phyloP scores from a whole-genome alignment of 2,113 vertebrate species.

The Halichoeres trimaculatus region DNA sequence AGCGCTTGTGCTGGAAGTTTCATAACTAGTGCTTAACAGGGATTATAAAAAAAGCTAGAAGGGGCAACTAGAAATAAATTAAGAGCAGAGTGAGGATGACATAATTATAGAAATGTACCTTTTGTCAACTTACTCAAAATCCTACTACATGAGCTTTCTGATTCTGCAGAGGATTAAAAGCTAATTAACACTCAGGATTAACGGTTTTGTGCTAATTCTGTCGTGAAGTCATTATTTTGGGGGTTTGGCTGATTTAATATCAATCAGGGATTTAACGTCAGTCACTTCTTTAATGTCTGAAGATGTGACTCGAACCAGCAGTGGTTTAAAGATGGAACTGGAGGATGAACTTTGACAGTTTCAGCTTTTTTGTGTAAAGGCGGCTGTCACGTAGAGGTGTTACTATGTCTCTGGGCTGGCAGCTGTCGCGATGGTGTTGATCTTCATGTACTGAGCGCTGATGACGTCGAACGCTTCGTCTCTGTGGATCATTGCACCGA shows the following conservation, averaged over 20 bases:
- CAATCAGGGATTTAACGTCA: not conserved
- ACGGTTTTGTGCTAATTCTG: not conserved
- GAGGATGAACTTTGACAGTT: not conserved
- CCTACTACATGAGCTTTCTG: too few species aligned
- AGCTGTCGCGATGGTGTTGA: constrained; percentile 70
- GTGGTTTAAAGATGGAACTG: not conserved
- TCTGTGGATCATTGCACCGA: constrained; percentile 97
- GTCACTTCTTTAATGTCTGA: not conserved
- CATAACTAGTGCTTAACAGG: not conserved
- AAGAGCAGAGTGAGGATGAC: not conserved
- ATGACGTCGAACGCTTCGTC: constrained; percentile 98
- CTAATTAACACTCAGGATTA: not conserved
- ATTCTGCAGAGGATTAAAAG: not conserved
- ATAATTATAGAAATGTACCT: not conserved
- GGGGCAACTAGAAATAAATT: not conserved
- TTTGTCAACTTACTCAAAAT: too few species aligned
- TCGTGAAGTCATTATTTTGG: not conserved
- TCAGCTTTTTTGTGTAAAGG: not conserved
- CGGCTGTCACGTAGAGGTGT: not conserved
- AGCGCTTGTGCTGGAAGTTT: not conserved
- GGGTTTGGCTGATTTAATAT: not conserved
- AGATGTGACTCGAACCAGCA: not conserved
- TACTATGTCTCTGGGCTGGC: constrained; percentile 85
- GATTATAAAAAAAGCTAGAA: not conserved
- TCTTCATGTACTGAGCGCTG: constrained; percentile 88